Evolutionary conservation across 92 coral and sea anemone species (phyloP), one percentile per base, ranked within the genome.

Genomic region (Porites cylindrica): DNA sequence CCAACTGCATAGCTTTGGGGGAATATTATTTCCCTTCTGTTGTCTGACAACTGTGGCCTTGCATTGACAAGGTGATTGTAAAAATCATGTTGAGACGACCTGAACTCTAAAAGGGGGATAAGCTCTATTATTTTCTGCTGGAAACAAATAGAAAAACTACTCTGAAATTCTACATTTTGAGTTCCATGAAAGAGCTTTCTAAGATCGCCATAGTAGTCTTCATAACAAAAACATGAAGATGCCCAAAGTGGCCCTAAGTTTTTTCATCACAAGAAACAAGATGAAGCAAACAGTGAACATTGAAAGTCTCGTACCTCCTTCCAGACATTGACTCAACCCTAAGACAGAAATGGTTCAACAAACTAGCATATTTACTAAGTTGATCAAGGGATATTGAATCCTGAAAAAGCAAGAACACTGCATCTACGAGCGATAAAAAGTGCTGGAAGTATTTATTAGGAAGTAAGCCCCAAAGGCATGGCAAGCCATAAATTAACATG

Each of bases 221-320:
- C 96, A 80, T 79, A 94, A 91, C 96, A 94, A 66, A 91, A 94
- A 84, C 96, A 94, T 60, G 96, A 91, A 70, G 14, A 74, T 26
- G 89, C 83, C 96, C 96, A 93, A 80, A 93, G 74, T 66, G 96
- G 96, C 6, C 94, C 93, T 18, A 94, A 1, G 81, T 89, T 89
- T 89, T 89, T 14, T 61, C 32, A 0, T 91, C 96, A 86, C 96
- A 91, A 50, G 91, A 91, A 75, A 72, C 80, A 7, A 94, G 85
- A 78, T 94, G 96, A 0, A 91, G 59, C 5, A 94, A 91, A 10
- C 84, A 81, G 70, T 94, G 94, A 61, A 70, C 89, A 88, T 91
- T 94, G 63, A 84, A 88, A 16, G 92, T 93, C 78, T 89, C 63
- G 75, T 88, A 94, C 8, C 94, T 85, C 10, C 79, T 69, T 29